These are phyloP conservation scores for Drosophila emarginata DNA, from an alignment of 2,888 invertebrate species.

Conservation along the genomic window DNA sequence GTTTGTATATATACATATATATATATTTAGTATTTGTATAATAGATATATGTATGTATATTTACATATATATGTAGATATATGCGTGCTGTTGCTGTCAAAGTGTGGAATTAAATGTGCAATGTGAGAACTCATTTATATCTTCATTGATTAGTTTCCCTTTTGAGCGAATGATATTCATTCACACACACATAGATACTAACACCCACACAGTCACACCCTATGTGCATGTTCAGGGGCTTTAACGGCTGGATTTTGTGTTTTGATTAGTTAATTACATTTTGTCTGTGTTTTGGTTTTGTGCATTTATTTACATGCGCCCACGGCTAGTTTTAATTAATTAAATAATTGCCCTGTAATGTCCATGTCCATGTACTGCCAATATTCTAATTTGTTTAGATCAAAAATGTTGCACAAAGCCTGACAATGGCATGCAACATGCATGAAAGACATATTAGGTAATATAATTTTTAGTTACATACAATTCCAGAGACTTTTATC, in stretches of 20 bases:
- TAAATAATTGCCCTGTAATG: slow-evolving; percentile 66
- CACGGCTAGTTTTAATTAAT: slow-evolving; percentile 68
- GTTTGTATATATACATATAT: background rate
- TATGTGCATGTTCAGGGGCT: background rate
- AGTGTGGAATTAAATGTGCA: slow-evolving; percentile 44
- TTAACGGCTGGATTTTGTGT: slow-evolving; percentile 47
- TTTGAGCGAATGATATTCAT: slow-evolving; percentile 8
- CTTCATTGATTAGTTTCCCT: slow-evolving; percentile 67
- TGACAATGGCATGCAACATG: background rate
- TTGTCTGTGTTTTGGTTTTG: slow-evolving; percentile 57
- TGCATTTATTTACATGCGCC: slow-evolving; percentile 53
- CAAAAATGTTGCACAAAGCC: background rate
- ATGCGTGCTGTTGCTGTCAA: slow-evolving; percentile 33
- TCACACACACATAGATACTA: slow-evolving; percentile 17
- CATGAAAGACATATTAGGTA: background rate
- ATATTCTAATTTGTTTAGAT: slow-evolving; percentile 8
- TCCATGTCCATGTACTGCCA: slow-evolving; percentile 3
- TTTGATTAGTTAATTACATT: slow-evolving; percentile 75
- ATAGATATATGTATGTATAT: background rate
- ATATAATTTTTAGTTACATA: background rate
- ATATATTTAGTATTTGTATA: background rate
- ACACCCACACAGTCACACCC: slow-evolving; percentile 14
- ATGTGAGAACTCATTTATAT: slow-evolving; percentile 34
- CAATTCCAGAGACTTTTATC: background rate
- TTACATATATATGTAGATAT: background rate